Percentiles rank a stretch among this genome's conserved stretches.
These are phyloP conservation scores for Sebastiscus tertius DNA, from an alignment of 2,797 vertebrate species.

Conservation along the genomic window DNA sequence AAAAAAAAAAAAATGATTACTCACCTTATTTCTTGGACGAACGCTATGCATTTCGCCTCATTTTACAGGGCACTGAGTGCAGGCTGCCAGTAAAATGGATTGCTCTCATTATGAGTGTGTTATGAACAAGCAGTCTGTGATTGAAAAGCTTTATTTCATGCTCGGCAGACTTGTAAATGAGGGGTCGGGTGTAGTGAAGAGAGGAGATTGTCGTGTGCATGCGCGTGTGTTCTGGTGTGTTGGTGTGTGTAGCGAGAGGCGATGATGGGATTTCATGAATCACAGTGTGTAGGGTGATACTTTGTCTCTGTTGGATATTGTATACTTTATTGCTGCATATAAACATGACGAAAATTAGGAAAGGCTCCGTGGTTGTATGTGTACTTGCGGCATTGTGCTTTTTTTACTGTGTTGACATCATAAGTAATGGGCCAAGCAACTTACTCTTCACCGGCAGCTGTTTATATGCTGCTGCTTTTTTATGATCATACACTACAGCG, in stretches of 20 bases:
- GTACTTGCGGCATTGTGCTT: background rate
- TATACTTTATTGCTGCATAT: constrained; percentile 25
- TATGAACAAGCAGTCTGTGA: constrained; percentile 72
- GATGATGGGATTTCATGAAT: constrained; percentile 58
- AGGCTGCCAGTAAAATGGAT: constrained; percentile 65
- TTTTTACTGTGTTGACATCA: constrained; percentile 5
- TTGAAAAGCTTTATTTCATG: constrained; percentile 81
- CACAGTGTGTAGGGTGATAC: constrained; percentile 31
- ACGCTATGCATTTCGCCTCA: constrained; percentile 21
- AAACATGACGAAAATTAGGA: constrained; percentile 27
- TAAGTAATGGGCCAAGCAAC: background rate
- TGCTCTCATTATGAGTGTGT: constrained; percentile 66
- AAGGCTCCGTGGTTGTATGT: background rate
- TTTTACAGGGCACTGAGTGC: constrained; percentile 39
- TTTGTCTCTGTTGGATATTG: constrained; percentile 24
- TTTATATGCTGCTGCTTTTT: constrained; percentile 22
- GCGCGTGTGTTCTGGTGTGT: constrained; percentile 22
- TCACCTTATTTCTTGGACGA: constrained; percentile 2
- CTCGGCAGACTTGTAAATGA: constrained; percentile 75
- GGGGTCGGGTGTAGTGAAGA: constrained; percentile 45
- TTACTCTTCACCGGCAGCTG: background rate
- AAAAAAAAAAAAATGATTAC: background rate
- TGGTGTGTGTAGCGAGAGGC: constrained; percentile 16
- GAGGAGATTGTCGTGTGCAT: constrained; percentile 32
- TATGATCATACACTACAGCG: background rate